Conservation (phyloP, 2,113 vertebrate species). For the Neopipo cinnamomea region DNA sequence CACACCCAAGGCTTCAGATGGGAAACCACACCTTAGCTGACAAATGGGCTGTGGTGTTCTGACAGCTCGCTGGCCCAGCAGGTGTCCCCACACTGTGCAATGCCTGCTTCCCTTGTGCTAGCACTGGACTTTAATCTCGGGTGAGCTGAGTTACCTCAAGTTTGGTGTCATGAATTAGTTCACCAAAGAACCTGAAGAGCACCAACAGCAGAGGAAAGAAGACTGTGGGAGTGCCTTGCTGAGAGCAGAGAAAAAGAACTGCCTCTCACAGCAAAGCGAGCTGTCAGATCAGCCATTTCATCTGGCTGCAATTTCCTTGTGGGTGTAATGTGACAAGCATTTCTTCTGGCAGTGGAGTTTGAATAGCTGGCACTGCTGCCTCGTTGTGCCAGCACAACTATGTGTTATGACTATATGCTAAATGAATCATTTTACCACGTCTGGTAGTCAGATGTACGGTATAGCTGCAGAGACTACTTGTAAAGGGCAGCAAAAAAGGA, state of each 20-base stretch:
- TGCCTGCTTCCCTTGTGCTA: neutral
- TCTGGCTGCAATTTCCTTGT: neutral
- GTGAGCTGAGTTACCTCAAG: neutral
- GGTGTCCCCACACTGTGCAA: neutral
- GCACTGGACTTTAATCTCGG: neutral
- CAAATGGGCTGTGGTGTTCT: neutral
- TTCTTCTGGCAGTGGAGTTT: neutral
- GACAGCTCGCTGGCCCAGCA: fast-evolving
- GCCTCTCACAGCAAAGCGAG: neutral
- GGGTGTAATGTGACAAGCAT: neutral
- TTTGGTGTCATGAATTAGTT: neutral
- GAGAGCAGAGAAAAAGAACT: neutral
- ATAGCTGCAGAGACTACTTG: neutral
- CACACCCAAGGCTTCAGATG: neutral
- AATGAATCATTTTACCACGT: neutral
- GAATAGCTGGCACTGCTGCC: neutral
- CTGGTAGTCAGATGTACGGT: neutral
- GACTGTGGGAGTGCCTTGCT: neutral
- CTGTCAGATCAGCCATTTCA: neutral
- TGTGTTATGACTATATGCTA: neutral
- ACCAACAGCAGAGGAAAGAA: neutral
- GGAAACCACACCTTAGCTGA: neutral
- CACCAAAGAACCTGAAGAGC: neutral
- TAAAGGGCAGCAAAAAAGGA: neutral
- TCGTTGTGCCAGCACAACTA: neutral